These are phyloP conservation scores for Cherax destructor DNA, from an alignment of 1,140 invertebrate species.

Conservation along the genomic window DNA sequence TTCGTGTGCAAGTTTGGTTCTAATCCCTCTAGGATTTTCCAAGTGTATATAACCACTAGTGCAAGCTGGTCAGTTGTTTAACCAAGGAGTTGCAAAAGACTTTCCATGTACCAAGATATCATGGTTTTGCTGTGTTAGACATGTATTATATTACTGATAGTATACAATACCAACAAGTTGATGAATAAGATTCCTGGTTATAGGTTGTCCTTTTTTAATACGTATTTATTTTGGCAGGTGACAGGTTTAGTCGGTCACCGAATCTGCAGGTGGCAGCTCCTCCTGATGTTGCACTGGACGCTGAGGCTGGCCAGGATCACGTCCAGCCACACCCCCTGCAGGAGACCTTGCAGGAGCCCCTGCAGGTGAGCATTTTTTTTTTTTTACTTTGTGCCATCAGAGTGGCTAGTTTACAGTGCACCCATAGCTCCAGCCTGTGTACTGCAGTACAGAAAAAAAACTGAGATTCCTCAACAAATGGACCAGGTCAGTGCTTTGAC, in stretches of 20 bases:
- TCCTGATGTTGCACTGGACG: not conserved
- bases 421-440: too few relatives aligned
- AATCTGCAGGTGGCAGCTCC: slow-evolving; percentile 21
- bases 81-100: not conserved
- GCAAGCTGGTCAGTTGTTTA: not conserved
- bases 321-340: not conserved
- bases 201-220: not conserved
- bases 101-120: too few relatives aligned
- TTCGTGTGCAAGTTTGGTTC: too few relatives aligned
- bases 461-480: too few relatives aligned
- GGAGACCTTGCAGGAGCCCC: not conserved
- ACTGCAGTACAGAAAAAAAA: too few relatives aligned
- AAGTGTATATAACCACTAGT: not conserved
- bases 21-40: not conserved
- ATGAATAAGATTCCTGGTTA: not conserved
- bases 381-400: too few relatives aligned
- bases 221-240: slow-evolving; percentile 1
- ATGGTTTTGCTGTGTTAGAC: too few relatives aligned
- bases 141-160: too few relatives aligned
- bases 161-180: too few relatives aligned
- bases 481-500: too few relatives aligned
- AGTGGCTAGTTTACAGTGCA: too few relatives aligned
- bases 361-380: not conserved
- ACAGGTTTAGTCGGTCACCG: slow-evolving; percentile 15
- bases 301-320: not conserved